Base-by-base conservation (phyloP, 2,888 invertebrate genomes). In the Polymixis lichenea region DNA sequence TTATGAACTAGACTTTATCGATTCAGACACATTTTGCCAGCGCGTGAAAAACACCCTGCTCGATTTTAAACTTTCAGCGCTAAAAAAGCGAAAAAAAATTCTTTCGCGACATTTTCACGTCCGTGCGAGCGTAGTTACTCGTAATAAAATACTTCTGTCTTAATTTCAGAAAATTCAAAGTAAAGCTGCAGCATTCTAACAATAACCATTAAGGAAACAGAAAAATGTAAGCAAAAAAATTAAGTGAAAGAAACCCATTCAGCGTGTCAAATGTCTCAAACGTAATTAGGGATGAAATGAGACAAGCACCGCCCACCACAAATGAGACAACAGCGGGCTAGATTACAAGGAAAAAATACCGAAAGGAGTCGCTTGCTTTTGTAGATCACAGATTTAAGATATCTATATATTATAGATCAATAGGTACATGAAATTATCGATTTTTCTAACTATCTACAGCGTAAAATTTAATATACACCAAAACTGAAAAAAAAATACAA, bases 221-320 rank as follows among this genome's bases (percentile, higher is more conserved):
- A 58, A 64, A 73, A 66, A 71, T 32, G 1, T 25, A 38, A 25
- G 28, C 13, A 43, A 66, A 61, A 60, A 51, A 46, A 15, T 49
- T 46, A 32, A 74, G 28, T 49, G 49, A 6, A 56, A 15, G 58
- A 60, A 67, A 32, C 8, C 67, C 71, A 69, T 72, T 84, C 53
- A 58, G 56, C 51, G 53, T 61, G 71, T 80, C 80, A 80, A 84
- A 75, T 80, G 56, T 72, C 82, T 58, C 38, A 84, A 76, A 55
- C 49, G 61, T 72, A 84, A 84, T 84, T 84, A 80, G 19, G 56
- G 58, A 72, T 69, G 81, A 76, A 84, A 80, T 80, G 76, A 69
- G 65, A 61, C 11, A 19, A 72, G 68, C 49, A 53, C 56, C 61
- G 72, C 72, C 61, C 69, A 46, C 49, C 68, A 25, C 43, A 55